Evolutionary conservation across 1,140 invertebrate species (phyloP).

Genomic region (Trachelipus rathkii): DNA sequence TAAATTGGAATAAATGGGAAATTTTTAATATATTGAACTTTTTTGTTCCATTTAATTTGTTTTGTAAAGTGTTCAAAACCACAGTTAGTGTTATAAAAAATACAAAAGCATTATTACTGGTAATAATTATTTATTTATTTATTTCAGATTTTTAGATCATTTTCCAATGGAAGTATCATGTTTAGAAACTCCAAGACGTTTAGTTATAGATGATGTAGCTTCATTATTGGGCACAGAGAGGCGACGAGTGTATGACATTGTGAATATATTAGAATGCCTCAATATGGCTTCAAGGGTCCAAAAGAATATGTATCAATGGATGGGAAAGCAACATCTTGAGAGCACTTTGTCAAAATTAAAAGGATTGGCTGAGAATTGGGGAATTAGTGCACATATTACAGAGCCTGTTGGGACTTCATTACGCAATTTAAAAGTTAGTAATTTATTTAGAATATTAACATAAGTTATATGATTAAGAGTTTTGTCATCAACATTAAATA

Average conservation of each 20-base stretch:
- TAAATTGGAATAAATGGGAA: too few species aligned
- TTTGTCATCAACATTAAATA: too few species aligned
- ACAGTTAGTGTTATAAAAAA: too few species aligned
- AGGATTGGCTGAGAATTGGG: slow-evolving; percentile 43
- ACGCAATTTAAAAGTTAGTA: slow-evolving; percentile 26
- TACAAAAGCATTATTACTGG: too few species aligned
- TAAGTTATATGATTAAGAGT: too few species aligned
- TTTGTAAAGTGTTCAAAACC: too few species aligned
- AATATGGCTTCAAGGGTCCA: slow-evolving; percentile 62
- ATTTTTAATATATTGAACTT: too few species aligned
- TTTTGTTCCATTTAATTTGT: too few species aligned
- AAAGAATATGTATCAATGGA: slow-evolving; percentile 61
- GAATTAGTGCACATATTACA: slow-evolving; percentile 21
- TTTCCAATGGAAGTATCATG: slow-evolving; percentile 37
- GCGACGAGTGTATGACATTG: slow-evolving; percentile 70
- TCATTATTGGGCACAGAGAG: slow-evolving; percentile 60
- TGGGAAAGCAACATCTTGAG: slow-evolving; percentile 51
- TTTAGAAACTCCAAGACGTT: slow-evolving; percentile 48
- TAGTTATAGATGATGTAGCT: slow-evolving; percentile 58
- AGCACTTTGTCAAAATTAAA: slow-evolving; percentile 45
- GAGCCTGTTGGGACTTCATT: slow-evolving; percentile 18
- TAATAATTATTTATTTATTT: too few species aligned
- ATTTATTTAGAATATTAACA: background rate
- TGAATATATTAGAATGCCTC: slow-evolving; percentile 69
- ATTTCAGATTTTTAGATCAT: slow-evolving; percentile 33